These are phyloP conservation scores for Arrhamphus sclerolepis DNA, from an alignment of 2,797 vertebrate genomes.

Conservation along the genomic window DNA sequence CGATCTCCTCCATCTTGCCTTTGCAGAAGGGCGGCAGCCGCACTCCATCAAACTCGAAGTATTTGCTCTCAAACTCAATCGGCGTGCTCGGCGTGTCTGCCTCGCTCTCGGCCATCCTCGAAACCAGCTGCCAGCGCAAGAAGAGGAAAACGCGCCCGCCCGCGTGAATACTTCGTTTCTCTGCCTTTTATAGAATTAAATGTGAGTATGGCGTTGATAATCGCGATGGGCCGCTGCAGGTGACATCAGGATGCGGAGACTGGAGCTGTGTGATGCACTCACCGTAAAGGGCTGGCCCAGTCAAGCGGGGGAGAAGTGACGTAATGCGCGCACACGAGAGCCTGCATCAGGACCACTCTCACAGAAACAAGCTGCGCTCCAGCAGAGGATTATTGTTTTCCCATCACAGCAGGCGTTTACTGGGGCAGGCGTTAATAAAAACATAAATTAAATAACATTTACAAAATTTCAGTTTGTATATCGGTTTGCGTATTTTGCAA, in stretches of 20 bases:
- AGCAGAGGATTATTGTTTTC: too few relatives aligned
- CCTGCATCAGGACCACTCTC: slow-evolving; percentile 79
- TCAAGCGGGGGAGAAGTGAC: slow-evolving; percentile 72
- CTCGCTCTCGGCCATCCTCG: slow-evolving; percentile 95
- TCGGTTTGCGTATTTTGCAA: too few relatives aligned
- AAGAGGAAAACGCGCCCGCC: slow-evolving; percentile 10
- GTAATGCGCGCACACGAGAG: slow-evolving; percentile 74
- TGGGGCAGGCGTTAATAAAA: too few relatives aligned
- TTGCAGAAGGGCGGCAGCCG: slow-evolving; percentile 97
- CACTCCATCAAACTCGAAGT: slow-evolving; percentile 96
- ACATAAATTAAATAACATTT: too few relatives aligned
- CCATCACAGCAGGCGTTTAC: too few relatives aligned
- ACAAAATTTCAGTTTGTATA: too few relatives aligned
- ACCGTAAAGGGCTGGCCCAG: slow-evolving; percentile 37
- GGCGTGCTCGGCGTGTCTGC: slow-evolving; percentile 96
- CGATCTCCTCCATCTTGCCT: slow-evolving; percentile 98
- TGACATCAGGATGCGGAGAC: slow-evolving; percentile 25
- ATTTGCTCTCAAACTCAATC: slow-evolving; percentile 97
- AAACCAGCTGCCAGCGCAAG: slow-evolving; percentile 44
- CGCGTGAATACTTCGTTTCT: not conserved
- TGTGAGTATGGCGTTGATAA: not conserved
- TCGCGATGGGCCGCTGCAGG: not conserved
- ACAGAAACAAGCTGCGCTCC: too few relatives aligned
- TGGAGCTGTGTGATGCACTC: slow-evolving; percentile 20
- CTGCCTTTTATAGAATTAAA: too few relatives aligned